Evolutionary conservation across 2,888 invertebrate species (phyloP).

Genomic region (Stictocephala bisonia): DNA sequence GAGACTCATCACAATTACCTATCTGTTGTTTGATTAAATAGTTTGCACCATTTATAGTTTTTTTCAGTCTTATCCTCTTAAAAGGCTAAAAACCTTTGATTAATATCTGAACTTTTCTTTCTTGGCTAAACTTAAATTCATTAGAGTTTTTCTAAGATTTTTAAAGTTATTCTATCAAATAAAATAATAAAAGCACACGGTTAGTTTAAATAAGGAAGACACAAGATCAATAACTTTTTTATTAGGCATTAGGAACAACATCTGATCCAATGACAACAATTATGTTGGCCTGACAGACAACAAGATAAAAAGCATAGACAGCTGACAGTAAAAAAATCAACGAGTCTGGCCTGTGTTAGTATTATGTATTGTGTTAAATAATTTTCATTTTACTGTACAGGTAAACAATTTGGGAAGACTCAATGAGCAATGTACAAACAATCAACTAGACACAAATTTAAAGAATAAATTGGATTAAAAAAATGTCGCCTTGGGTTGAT

Average conservation of each 20-base stretch:
- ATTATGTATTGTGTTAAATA: background rate
- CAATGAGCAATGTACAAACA: conserved; percentile 33
- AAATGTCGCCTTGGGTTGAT: background rate
- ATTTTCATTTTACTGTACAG: background rate
- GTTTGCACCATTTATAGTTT: no score
- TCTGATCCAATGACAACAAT: conserved; percentile 46
- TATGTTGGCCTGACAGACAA: conserved; percentile 19
- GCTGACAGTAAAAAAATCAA: conserved; percentile 14
- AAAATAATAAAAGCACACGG: no score
- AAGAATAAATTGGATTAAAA: background rate
- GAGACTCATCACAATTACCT: no score
- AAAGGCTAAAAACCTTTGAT: no score
- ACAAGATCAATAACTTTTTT: conserved; percentile 41
- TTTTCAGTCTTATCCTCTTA: no score
- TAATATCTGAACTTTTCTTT: no score
- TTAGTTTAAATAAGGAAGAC: no score
- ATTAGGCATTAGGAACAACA: conserved; percentile 55
- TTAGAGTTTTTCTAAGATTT: no score
- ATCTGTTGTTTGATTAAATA: no score
- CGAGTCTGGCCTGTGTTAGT: background rate
- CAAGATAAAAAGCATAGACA: conserved; percentile 29
- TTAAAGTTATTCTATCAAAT: no score
- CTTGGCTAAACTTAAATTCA: no score
- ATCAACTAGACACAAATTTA: conserved; percentile 22
- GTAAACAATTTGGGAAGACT: conserved; percentile 40